These are phyloP conservation scores for Meliscaeva auricollis DNA, from an alignment of 2,888 invertebrate species.

Conservation along the genomic window DNA sequence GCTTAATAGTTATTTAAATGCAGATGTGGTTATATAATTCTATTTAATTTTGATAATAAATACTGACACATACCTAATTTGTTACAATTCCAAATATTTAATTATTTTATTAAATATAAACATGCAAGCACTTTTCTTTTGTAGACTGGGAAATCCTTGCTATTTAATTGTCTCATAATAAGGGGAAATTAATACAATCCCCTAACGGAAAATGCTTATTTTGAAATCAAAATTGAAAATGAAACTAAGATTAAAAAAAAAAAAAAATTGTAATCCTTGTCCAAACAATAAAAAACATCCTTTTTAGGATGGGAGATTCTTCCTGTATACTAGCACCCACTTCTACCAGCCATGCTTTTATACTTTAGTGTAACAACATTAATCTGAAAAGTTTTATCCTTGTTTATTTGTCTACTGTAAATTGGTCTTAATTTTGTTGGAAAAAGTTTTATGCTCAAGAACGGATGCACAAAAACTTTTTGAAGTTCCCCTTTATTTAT, in stretches of 20 bases:
- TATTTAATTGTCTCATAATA: too few species aligned
- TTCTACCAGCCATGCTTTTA: slow-evolving; percentile 37
- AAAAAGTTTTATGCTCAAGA: slow-evolving; percentile 59
- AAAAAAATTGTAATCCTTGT: slow-evolving; percentile 5
- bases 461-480: slow-evolving; percentile 60
- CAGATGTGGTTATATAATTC: background rate
- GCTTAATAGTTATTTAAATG: slow-evolving; percentile 13
- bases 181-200: too few species aligned
- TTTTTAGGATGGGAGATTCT: slow-evolving; percentile 18
- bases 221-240: slow-evolving; percentile 26
- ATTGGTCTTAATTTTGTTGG: slow-evolving; percentile 73
- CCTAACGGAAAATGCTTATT: background rate
- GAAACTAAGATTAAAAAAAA: background rate
- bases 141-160: too few species aligned
- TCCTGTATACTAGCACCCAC: slow-evolving; percentile 10
- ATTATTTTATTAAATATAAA: background rate
- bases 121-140: too few species aligned
- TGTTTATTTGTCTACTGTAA: slow-evolving; percentile 76
- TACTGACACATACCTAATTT: background rate
- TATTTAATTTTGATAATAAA: background rate
- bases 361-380: slow-evolving; percentile 65
- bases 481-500: slow-evolving; percentile 59
- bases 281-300: slow-evolving; percentile 37
- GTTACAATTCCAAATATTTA: background rate
- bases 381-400: slow-evolving; percentile 74